These are phyloP conservation scores for Cryptoprocta ferox DNA, from an alignment of 2,797 vertebrate genomes.

Conservation along the genomic window DNA sequence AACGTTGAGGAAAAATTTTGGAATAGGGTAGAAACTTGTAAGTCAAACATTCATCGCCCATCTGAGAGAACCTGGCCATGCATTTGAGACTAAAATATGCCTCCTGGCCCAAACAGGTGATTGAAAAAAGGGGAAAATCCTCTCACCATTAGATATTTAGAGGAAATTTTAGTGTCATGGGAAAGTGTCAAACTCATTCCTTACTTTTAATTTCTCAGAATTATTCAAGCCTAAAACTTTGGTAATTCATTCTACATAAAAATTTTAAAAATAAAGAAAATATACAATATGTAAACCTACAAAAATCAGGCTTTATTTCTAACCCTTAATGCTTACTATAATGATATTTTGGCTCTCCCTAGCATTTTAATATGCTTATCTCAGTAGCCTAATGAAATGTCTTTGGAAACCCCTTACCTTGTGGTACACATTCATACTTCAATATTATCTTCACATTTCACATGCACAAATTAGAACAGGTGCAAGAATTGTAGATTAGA, in stretches of 20 bases:
- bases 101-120: neutral
- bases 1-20: neutral
- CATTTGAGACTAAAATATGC: rapidly evolving
- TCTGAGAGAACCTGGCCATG: rapidly evolving
- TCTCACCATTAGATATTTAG: neutral
- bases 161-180: neutral
- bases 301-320: neutral
- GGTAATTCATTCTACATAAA: neutral
- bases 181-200: neutral
- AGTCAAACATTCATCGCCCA: no score
- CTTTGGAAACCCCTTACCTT: neutral
- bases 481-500: neutral
- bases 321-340: neutral
- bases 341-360: neutral
- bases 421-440: neutral
- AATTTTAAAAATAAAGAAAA: neutral
- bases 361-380: neutral
- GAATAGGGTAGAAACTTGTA: rapidly evolving
- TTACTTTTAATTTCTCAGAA: neutral
- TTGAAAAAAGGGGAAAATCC: neutral
- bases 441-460: constrained; percentile 7
- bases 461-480: neutral
- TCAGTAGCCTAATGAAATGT: neutral
- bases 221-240: neutral
- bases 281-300: neutral